phyloP scores from a whole-genome alignment of 1,140 invertebrate genomes.

The Drosophila lacertosa region DNA sequence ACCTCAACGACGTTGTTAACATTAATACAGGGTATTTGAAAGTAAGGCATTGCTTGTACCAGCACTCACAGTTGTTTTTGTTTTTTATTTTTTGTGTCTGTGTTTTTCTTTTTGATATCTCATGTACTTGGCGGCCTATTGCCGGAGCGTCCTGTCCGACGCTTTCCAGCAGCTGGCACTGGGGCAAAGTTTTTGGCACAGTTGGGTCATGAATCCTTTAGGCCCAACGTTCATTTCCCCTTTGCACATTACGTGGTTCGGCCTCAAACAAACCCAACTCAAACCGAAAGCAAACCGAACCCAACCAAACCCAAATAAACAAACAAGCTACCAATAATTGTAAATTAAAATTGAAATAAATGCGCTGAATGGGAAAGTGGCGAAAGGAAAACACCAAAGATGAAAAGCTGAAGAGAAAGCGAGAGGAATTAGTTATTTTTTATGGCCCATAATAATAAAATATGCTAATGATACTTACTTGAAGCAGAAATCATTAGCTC shows the following conservation, averaged over 20 bases:
- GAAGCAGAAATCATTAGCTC: too few species aligned
- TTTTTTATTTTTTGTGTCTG: conserved; percentile 50
- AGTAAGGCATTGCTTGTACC: too few species aligned
- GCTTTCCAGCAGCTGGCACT: conserved; percentile 1
- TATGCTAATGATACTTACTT: too few species aligned
- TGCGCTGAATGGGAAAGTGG: conserved; percentile 18
- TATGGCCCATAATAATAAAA: too few species aligned
- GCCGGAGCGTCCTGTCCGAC: not conserved
- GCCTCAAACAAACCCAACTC: conserved; percentile 5
- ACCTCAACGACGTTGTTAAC: too few species aligned
- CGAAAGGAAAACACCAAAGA: conserved; percentile 22
- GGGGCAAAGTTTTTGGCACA: conserved; percentile 28
- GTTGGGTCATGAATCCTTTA: conserved; percentile 40
- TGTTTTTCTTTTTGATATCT: conserved; percentile 37
- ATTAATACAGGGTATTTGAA: too few species aligned
- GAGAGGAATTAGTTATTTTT: not conserved
- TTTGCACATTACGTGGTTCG: conserved; percentile 20
- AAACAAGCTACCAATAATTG: conserved; percentile 69
- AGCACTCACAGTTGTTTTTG: not conserved
- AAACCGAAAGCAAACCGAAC: not conserved
- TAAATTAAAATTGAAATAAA: conserved; percentile 81
- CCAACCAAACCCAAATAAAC: conserved; percentile 7
- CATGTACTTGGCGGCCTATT: conserved; percentile 36
- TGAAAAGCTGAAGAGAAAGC: not conserved
- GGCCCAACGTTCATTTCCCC: conserved; percentile 23